phyloP scores from a whole-genome alignment of 2,888 invertebrate species.

The Machimus rusticus region DNA sequence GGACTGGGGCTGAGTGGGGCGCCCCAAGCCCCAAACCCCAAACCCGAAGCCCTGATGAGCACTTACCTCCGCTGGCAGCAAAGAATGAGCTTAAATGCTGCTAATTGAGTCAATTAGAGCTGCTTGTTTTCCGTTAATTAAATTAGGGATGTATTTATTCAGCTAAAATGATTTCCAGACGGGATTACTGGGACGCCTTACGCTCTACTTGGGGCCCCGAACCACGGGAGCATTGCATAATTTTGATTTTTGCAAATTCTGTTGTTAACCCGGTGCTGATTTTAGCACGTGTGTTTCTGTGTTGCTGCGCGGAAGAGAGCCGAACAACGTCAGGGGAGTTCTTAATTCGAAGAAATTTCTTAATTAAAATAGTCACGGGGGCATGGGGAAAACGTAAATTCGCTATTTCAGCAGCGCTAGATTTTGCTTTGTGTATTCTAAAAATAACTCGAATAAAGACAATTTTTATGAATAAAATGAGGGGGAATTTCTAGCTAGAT shows the following conservation, averaged over 20 bases:
- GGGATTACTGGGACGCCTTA: neutral
- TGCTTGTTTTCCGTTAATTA: conserved; percentile 50
- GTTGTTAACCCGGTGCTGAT: neutral
- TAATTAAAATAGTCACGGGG: neutral
- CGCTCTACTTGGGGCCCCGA: neutral
- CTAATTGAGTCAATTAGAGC: conserved; percentile 49
- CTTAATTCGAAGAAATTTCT: neutral
- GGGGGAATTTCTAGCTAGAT: neutral
- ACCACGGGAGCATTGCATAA: neutral
- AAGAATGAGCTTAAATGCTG: conserved; percentile 48
- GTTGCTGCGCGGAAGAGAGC: neutral
- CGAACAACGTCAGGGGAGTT: neutral
- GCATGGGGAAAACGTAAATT: neutral
- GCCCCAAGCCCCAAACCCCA: neutral
- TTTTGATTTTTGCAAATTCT: conserved; percentile 9
- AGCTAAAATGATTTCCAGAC: conserved; percentile 38
- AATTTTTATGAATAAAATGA: neutral
- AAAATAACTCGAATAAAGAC: neutral
- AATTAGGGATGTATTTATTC: conserved; percentile 48
- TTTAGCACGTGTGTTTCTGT: neutral
- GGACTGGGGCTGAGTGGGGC: neutral
- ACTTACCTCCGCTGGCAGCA: neutral
- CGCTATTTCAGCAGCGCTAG: neutral
- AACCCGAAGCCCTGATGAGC: neutral
- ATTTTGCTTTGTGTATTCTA: neutral